phyloP scores from a whole-genome alignment of 2,888 invertebrate genomes.

The Trissolcus japonicus region DNA sequence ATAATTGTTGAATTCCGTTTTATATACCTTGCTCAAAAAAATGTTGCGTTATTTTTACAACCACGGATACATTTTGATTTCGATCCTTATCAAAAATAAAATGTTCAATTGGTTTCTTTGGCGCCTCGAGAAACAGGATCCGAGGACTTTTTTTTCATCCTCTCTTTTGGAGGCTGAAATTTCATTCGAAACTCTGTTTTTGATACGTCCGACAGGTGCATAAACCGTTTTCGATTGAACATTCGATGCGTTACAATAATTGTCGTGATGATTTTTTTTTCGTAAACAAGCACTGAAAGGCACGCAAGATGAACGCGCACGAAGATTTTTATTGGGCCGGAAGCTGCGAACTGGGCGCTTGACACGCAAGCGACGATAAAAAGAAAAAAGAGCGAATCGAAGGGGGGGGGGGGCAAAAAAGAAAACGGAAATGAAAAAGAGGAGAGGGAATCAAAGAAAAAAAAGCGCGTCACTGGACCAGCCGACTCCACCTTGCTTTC shows the following conservation, averaged over 20 bases:
- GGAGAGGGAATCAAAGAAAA: constrained; percentile 22
- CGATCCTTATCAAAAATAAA: not conserved
- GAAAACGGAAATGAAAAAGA: constrained; percentile 17
- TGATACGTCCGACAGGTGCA: constrained; percentile 11
- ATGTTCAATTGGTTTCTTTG: too few species aligned
- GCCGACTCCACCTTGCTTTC: constrained; percentile 48
- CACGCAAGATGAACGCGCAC: constrained; percentile 30
- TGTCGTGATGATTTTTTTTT: constrained; percentile 27
- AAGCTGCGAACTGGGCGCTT: constrained; percentile 53
- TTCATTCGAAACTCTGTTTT: constrained; percentile 9
- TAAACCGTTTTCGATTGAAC: constrained; percentile 16
- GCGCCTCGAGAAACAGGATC: not conserved
- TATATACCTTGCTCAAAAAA: too few species aligned
- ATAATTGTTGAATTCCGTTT: too few species aligned
- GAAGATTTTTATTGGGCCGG: constrained; percentile 60
- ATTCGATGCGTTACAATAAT: constrained; percentile 16
- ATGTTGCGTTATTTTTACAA: too few species aligned
- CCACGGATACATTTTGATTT: too few species aligned
- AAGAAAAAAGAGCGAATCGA: constrained; percentile 5
- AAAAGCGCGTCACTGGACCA: constrained; percentile 54
- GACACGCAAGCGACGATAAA: constrained; percentile 40
- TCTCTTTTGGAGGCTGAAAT: not conserved
- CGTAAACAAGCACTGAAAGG: constrained; percentile 17
- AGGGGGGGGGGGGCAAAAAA: not conserved
- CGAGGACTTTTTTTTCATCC: not conserved